Percentiles rank a stretch among this genome's conserved stretches.
Conservation (phyloP, 1,140 invertebrate species). For the Uloborus diversus region DNA sequence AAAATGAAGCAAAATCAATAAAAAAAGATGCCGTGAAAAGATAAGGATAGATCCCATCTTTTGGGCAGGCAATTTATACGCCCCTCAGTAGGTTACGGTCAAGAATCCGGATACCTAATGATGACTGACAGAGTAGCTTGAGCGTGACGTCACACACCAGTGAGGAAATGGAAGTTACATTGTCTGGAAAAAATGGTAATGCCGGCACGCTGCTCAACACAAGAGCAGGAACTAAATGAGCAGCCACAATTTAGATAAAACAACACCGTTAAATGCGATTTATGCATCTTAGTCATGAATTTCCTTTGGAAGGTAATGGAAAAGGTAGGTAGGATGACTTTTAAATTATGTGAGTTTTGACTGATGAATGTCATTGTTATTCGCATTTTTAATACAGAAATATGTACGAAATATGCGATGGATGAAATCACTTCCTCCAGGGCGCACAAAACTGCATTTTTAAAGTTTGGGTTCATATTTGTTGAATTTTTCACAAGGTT, state of each 20-base stretch:
- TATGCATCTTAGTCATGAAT: constrained; percentile 2
- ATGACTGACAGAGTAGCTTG: neutral
- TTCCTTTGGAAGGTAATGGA: neutral
- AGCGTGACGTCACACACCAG: neutral
- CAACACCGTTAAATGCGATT: too few species aligned
- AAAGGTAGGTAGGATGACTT: neutral
- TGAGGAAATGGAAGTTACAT: too few species aligned
- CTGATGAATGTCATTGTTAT: too few species aligned
- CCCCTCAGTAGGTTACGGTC: neutral
- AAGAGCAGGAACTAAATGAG: neutral
- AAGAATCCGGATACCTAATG: constrained; percentile 29
- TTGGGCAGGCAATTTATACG: neutral
- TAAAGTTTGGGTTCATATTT: too few species aligned
- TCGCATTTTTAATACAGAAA: too few species aligned
- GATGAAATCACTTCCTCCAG: too few species aligned
- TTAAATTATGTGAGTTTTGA: neutral
- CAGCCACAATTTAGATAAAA: too few species aligned
- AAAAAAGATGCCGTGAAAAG: neutral
- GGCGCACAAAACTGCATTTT: too few species aligned
- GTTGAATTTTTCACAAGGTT: too few species aligned
- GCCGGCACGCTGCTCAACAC: neutral
- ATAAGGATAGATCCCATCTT: neutral
- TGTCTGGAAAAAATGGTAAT: constrained; percentile 5
- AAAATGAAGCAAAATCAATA: neutral
- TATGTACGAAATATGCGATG: too few species aligned